These are phyloP conservation scores for Epirrita christyi DNA, from an alignment of 2,888 invertebrate species.

Conservation along the genomic window DNA sequence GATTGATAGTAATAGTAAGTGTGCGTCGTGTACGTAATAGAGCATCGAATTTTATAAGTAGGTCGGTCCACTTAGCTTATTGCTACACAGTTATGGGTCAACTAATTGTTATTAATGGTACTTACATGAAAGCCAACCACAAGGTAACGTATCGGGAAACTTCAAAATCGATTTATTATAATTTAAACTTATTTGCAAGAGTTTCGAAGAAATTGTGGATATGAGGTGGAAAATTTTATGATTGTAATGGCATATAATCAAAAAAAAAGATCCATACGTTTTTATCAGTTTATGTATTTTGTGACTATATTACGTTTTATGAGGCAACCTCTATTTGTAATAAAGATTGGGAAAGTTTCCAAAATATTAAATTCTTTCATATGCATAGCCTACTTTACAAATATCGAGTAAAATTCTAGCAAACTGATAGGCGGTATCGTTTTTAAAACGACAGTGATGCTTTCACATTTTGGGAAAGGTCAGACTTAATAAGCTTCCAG, in stretches of 20 bases:
- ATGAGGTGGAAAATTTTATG: neutral
- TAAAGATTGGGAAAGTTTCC: conserved; percentile 12
- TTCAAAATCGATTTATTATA: conserved; percentile 25
- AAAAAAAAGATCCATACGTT: too few species aligned
- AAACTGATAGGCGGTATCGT: neutral
- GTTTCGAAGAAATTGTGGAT: neutral
- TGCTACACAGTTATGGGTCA: conserved; percentile 52
- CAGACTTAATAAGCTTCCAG: conserved; percentile 29
- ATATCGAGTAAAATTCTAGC: conserved; percentile 2
- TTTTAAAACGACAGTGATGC: conserved; percentile 19
- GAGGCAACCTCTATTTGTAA: neutral
- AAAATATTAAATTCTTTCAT: neutral
- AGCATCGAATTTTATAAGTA: conserved; percentile 57
- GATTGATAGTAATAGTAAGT: conserved; percentile 7
- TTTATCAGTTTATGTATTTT: too few species aligned
- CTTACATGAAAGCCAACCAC: conserved; percentile 27
- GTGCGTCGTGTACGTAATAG: conserved; percentile 50
- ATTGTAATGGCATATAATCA: too few species aligned
- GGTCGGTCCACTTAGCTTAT: conserved; percentile 68
- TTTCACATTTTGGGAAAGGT: conserved; percentile 30
- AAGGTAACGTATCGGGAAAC: conserved; percentile 22
- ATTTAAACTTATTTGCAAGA: conserved; percentile 2
- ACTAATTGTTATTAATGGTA: conserved; percentile 80
- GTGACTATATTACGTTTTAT: neutral
- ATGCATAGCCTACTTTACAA: neutral